Conservation (phyloP, 92 coral and sea anemone species). For the Pocillopora grandis region DNA sequence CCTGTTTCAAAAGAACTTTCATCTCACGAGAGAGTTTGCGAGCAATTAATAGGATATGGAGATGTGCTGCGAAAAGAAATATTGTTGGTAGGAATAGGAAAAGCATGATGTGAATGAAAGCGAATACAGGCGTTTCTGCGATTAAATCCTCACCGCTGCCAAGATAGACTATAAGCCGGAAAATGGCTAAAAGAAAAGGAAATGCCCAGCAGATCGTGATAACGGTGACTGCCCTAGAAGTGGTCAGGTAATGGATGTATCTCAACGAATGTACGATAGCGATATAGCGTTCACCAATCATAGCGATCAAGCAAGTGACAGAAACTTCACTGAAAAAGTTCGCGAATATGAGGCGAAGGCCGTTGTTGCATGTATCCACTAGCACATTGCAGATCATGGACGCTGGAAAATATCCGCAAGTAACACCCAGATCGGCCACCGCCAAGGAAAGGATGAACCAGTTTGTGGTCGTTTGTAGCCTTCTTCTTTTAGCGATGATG, state of each 20-base stretch:
- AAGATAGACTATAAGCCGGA: background rate
- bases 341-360: constrained; percentile 18
- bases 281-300: constrained; percentile 26
- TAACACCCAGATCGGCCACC: background rate
- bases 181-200: constrained; percentile 11
- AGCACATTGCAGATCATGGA: constrained; percentile 15
- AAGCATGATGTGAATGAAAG: background rate
- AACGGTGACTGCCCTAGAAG: background rate
- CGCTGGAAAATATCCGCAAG: constrained; percentile 23
- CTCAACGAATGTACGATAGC: constrained; percentile 6
- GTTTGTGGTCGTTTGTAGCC: constrained; percentile 22
- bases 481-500: constrained; percentile 4
- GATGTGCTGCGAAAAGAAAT: background rate
- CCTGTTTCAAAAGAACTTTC: constrained; percentile 4
- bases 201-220: constrained; percentile 13
- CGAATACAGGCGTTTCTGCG: background rate
- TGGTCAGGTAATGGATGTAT: constrained; percentile 10
- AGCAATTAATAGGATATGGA: constrained; percentile 6
- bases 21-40: constrained; percentile 11
- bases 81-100: constrained; percentile 13
- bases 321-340: constrained; percentile 1
- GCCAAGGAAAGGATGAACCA: constrained; percentile 30
- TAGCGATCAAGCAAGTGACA: background rate
- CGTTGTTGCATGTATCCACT: background rate
- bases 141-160: background rate